A percentile compares a stretch with the other conserved stretches of the same genome.
These are phyloP conservation scores for Tiliacea citrago DNA, from an alignment of 2,888 invertebrate genomes.

Conservation along the genomic window DNA sequence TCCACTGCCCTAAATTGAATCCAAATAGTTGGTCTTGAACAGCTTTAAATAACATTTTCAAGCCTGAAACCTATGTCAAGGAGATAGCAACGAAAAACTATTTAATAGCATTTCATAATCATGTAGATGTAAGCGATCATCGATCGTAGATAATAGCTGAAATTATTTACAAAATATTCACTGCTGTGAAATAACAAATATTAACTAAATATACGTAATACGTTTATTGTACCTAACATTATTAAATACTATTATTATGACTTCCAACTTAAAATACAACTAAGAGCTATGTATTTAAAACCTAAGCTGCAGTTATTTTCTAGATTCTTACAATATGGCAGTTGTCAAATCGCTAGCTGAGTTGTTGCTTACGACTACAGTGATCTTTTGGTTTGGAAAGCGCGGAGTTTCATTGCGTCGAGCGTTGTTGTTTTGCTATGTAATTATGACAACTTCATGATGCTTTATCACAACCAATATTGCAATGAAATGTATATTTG, in stretches of 20 bases:
- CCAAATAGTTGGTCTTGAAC: background rate
- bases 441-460: constrained; percentile 80
- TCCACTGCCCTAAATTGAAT: background rate
- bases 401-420: constrained; percentile 79
- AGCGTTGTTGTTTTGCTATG: constrained; percentile 69
- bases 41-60: background rate
- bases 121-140: constrained; percentile 43
- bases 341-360: constrained; percentile 90
- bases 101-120: constrained; percentile 23
- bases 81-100: constrained; percentile 28
- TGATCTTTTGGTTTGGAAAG: constrained; percentile 81
- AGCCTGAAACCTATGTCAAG: constrained; percentile 10
- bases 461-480: constrained; percentile 89
- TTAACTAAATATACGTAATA: constrained; percentile 70
- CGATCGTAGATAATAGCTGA: constrained; percentile 49
- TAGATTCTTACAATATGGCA: constrained; percentile 90
- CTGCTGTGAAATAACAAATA: constrained; percentile 62
- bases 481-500: constrained; percentile 87
- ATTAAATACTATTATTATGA: constrained; percentile 90
- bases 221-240: constrained; percentile 84
- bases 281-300: constrained; percentile 69
- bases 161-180: constrained; percentile 60
- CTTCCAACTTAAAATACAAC: constrained; percentile 86
- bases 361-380: constrained; percentile 80
- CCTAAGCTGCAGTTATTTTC: constrained; percentile 81